Evolutionary conservation across 2,888 invertebrate genomes (phyloP), one percentile per base, ranked within the genome.

Genomic region (Agrotis segetum): DNA sequence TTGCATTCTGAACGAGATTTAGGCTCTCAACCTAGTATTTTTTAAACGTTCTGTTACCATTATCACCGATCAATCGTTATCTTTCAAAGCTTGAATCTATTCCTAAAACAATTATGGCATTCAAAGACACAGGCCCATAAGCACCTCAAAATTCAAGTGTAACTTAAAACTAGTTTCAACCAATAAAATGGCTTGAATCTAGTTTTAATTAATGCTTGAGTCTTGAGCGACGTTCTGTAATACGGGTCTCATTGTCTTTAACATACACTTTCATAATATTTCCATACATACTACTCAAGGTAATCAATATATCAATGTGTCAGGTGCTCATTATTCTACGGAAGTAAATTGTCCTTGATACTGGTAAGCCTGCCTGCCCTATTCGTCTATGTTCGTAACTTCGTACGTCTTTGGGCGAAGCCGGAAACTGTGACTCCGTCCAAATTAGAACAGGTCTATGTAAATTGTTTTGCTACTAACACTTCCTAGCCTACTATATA

Each of bases 281-380:
- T 29, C 70, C 46, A 69, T 58, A 69, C 24, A 50, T 19, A 67
- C 29, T 34, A n/a, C 4, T 49, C 40, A 56, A 62, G 52, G 40
- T 71, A 47, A 59, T 46, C 29, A 59, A 72, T 40, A 44, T 19
- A 52, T 34, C 6, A 40, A 47, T 44, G 13, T 19, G 17, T 11
- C 49, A 21, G 46, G 40, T 64, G 55, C 17, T 79, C 74, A 47
- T n/a, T 52, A 74, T 79, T 79, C 79, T 17, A 29, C 50, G 55
- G 74, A 50, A 76, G 60, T 79, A 29, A 40, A 19, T 13, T 3
- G 40, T 29, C 65, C 66, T 76, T 61, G 60, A 50, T 53, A n/a
- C 40, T 34, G 58, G 58, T 58, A 40, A 34, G 29, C 16, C 11
- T 47, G 29, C 16, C 11, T 47, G 29, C 47, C 24, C 4, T n/a